Percentiles rank a stretch among this genome's conserved stretches.
phyloP scores from a whole-genome alignment of 2,888 invertebrate species.

The Baccha elongata region DNA sequence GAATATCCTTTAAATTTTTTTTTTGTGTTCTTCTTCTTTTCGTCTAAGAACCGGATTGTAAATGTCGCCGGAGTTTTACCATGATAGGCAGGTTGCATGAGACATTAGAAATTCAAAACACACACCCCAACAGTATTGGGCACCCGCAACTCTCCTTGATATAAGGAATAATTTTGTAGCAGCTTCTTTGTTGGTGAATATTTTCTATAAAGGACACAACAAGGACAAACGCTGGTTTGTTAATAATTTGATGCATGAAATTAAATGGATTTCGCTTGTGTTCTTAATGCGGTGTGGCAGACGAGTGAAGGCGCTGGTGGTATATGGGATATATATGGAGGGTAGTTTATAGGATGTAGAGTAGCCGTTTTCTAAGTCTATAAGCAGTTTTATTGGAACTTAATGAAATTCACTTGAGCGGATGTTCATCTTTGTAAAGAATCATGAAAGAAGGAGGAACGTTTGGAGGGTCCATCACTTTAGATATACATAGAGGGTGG shows the following conservation, averaged over 20 bases:
- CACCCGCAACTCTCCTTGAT: too few relatives aligned
- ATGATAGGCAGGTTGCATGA: slow-evolving; percentile 29
- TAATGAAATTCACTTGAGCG: slow-evolving; percentile 70
- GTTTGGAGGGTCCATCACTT: neutral
- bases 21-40: neutral
- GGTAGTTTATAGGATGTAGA: slow-evolving; percentile 8
- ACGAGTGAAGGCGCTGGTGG: too few relatives aligned
- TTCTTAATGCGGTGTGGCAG: neutral
- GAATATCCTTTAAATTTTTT: slow-evolving; percentile 34
- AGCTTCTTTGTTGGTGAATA: slow-evolving; percentile 17
- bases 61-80: slow-evolving; percentile 50
- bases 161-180: neutral
- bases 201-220: slow-evolving; percentile 25
- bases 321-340: neutral
- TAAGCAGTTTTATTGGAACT: slow-evolving; percentile 68
- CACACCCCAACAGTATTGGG: slow-evolving; percentile 6
- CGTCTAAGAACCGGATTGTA: slow-evolving; percentile 26
- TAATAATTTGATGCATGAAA: slow-evolving; percentile 60
- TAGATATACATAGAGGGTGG: neutral
- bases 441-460: neutral
- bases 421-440: slow-evolving; percentile 42
- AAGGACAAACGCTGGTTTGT: slow-evolving; percentile 30
- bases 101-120: slow-evolving; percentile 68
- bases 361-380: slow-evolving; percentile 53
- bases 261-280: slow-evolving; percentile 45